A percentile compares a stretch with the other conserved stretches of the same genome.
phyloP scores from a whole-genome alignment of 2,888 invertebrate genomes.

The Chrysomela aeneicollis region DNA sequence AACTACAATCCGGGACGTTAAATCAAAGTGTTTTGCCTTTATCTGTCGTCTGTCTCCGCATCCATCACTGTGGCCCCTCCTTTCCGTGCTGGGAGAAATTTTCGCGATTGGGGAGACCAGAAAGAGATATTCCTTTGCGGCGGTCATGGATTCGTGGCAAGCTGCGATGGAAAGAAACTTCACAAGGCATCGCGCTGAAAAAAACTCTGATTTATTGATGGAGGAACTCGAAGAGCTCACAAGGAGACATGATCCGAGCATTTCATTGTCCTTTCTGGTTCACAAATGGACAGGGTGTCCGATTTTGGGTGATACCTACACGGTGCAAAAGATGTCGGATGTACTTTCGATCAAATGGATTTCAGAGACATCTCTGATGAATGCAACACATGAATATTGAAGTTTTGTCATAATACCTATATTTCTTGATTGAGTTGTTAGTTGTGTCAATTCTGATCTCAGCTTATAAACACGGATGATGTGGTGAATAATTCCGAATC shows the following conservation, averaged over 20 bases:
- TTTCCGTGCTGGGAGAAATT: constrained; percentile 39
- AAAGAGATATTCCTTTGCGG: constrained; percentile 19
- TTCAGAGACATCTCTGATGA: no score
- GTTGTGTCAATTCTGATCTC: no score
- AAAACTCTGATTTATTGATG: background rate
- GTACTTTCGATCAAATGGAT: no score
- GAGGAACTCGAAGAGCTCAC: background rate
- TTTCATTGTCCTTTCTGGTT: background rate
- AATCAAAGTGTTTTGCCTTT: constrained; percentile 64
- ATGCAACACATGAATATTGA: no score
- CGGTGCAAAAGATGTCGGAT: no score
- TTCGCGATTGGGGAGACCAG: constrained; percentile 30
- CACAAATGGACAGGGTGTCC: background rate
- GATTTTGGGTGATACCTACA: no score
- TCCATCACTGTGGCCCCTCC: constrained; percentile 61
- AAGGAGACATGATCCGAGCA: background rate
- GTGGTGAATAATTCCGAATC: no score
- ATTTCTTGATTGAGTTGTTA: no score
- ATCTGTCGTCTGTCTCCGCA: constrained; percentile 61
- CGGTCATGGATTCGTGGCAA: background rate
- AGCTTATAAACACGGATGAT: no score
- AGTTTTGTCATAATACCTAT: no score
- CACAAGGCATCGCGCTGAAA: no score
- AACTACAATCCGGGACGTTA: constrained; percentile 60
- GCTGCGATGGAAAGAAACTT: background rate